Base-by-base conservation (phyloP, 1,140 invertebrate genomes). In the Ylistrum balloti region DNA sequence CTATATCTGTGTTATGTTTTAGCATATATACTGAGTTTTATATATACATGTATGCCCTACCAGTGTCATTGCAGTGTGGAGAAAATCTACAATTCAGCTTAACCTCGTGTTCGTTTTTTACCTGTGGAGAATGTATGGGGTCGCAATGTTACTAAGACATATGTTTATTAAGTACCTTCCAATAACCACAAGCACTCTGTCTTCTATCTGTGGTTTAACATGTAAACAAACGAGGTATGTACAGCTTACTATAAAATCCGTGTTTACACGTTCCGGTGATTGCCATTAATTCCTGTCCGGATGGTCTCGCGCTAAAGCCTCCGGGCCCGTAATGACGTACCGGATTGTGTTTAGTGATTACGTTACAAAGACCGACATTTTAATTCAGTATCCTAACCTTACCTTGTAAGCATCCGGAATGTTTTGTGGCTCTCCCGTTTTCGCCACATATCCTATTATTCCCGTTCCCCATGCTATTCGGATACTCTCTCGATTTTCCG, bases 321-420 rank as follows among this genome's bases (percentile, higher is more conserved):
- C 56, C 56, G 56, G 56, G 41, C 41, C 41, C n/a, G n/a, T 13
- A 45, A 7, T 74, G 56, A 74, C 56, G 56, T 28, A 74, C 41
- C 56, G 56, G 56, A 74, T 28, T 74, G 56, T 74, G 20, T 45
- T 45, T 45, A 45, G 41, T 45, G 41, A 45, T 45, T 45, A 45
- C 41, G 56, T 74, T 74, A 74, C 22, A 56, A 7, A 5, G 35
- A 38, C 35, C 35, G 41, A 13, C 41, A 45, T 15, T 17, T 2
- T 74, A 74, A 74, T n/a, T 1, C 13, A n/a, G 3, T 74, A 74
- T 74, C n/a, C 56, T 17, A 45, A 13, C 10, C 97, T 96, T 96
- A 98, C 98, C 97, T 98, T 97, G 96, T 99, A 99, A 87, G 98
- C 99, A 96, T 99, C 98, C 17, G 98, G 98, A 96, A 99, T 99